Base-by-base conservation (phyloP, 2,888 invertebrate species). In the Plagodis dolabraria region DNA sequence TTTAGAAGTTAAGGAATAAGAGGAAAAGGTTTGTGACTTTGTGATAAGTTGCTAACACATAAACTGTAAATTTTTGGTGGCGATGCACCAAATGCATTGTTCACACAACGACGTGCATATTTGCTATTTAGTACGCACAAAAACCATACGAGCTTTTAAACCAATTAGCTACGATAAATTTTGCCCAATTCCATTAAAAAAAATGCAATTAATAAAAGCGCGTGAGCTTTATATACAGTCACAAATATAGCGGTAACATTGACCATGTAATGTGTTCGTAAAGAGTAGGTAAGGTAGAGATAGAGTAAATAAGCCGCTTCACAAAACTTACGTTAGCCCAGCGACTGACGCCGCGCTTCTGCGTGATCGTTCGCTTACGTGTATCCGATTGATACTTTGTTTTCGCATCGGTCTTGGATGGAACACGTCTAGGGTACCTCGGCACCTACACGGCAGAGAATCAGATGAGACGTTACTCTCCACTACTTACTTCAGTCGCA, bases 211-310 rank as follows among this genome's bases (percentile, higher is more conserved):
- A 60, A 48, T 55, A 67, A 63, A 69, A 69, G 69, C 69, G 69
- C 61, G 69, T 69, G 69, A 69, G 69, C 67, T 65, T 63, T 69
- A 69, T 69, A 57, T 69, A 69, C 69, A 69, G 67, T 67, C 69
- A 69, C 69, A 69, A 64, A 57, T 55, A 67, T 66, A 69, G 69
- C 67, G 63, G 55, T 64, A 62, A 69, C 65, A 66, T 61, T 61
- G 61, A 57, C 54, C 53, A 50, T 53, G 59, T 63, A 57, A 47
- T 33, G 54, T 49, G 55, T 52, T 2, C 22, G 22, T 22, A 22
- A 35, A 42, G 36, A 49, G 44, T 22, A 56, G 52, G 6, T 59
- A 54, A 55, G 55, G 55, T 55, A 60, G 60, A 57, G 59, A 63
- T 52, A 62, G 57, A 53, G 49, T 33, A 40, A 58, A 22, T 22